Conservation (phyloP, 1,140 invertebrate species). For the Papilio glaucus region DNA sequence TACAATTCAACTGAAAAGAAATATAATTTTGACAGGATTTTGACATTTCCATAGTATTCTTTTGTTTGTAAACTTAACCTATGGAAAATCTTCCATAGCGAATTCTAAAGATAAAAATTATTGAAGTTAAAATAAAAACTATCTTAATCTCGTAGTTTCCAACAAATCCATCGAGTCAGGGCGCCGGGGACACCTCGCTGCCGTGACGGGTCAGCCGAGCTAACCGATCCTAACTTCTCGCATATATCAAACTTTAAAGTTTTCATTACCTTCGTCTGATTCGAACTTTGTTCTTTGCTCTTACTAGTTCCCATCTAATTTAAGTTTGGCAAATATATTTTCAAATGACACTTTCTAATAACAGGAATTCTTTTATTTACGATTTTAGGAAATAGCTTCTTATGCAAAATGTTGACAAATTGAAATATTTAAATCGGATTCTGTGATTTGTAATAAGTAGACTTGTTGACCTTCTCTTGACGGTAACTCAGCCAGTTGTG, state of each 20-base stretch:
- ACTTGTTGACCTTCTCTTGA: no score
- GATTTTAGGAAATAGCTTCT: neutral
- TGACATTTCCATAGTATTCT: no score
- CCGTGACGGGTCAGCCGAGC: conserved; percentile 18
- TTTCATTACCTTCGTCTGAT: conserved; percentile 38
- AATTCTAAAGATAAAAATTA: neutral
- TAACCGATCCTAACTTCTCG: conserved; percentile 31
- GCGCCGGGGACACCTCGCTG: conserved; percentile 20
- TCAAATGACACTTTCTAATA: conserved; percentile 26
- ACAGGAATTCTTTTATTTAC: conserved; percentile 16
- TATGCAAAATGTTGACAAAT: no score
- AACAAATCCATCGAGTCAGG: conserved; percentile 21
- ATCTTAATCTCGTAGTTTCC: conserved; percentile 7
- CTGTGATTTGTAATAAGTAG: no score
- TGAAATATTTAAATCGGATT: no score
- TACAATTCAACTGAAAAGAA: no score
- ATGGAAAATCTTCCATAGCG: no score
- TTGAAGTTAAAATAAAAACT: conserved; percentile 8
- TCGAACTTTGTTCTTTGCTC: conserved; percentile 31
- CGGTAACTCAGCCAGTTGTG: no score
- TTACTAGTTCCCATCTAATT: conserved; percentile 29
- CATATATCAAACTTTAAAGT: conserved; percentile 38
- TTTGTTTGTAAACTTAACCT: no score
- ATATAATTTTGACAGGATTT: no score
- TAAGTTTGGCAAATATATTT: conserved; percentile 33